Conservation (phyloP, 37 sponge, comb jelly and placozoan genomes). For the Axinella damicornis region DNA sequence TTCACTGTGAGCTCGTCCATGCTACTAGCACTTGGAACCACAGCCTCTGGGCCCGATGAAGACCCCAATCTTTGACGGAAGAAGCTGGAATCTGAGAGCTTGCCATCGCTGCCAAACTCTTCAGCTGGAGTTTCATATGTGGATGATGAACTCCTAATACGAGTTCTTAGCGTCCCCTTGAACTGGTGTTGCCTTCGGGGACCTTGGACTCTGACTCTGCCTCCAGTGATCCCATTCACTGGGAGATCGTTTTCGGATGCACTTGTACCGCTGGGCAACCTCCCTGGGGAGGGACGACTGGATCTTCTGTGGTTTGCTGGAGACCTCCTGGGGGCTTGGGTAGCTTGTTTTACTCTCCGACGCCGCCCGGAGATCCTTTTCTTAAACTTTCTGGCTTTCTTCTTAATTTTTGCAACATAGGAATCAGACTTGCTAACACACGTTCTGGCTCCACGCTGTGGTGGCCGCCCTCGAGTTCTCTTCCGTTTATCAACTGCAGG, state of each 20-base stretch:
- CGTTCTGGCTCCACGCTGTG: neutral
- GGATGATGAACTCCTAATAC: conserved; percentile 28
- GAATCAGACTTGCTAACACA: neutral
- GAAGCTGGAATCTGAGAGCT: neutral
- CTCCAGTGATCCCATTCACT: neutral
- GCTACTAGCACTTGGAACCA: conserved; percentile 51
- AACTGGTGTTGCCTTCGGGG: no score
- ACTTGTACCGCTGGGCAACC: neutral
- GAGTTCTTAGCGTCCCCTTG: neutral
- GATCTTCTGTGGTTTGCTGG: neutral
- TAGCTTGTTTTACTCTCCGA: no score
- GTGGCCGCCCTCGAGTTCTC: neutral
- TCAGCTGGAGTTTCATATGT: conserved; percentile 20
- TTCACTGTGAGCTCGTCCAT: conserved; percentile 51
- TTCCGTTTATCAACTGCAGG: no score
- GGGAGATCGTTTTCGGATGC: conserved; percentile 10
- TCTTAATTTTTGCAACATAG: neutral
- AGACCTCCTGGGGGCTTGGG: neutral
- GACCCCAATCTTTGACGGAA: neutral
- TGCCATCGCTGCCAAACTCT: neutral
- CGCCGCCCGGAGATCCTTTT: neutral
- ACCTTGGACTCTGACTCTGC: neutral
- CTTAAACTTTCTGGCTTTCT: neutral
- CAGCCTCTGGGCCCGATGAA: neutral
- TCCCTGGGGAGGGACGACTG: neutral